Percentiles rank a stretch among this genome's conserved stretches.
Evolutionary conservation across 2,113 vertebrate species (phyloP).

Genomic region (Poecilia latipinna): DNA sequence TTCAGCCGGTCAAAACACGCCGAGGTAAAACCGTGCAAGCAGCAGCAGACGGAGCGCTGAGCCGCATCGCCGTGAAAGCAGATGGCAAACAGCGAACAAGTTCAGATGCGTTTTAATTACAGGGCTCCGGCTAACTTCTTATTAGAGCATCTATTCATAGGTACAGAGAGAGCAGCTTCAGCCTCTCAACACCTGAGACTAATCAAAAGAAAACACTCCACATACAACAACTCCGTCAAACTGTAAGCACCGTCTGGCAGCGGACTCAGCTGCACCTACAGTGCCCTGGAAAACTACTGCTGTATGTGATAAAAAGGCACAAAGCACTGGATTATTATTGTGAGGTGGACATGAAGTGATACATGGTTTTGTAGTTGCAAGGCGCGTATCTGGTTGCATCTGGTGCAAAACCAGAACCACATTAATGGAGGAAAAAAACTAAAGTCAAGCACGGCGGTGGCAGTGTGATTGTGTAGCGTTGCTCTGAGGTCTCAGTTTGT

Average conservation of each 20-base stretch:
- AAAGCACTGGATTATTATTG: neutral
- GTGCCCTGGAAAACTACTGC: neutral
- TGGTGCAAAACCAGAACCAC: too few relatives aligned
- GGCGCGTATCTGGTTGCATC: too few relatives aligned
- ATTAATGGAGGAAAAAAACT: too few relatives aligned
- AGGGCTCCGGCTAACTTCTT: neutral
- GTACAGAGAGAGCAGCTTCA: neutral
- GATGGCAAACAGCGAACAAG: slow-evolving; percentile 20
- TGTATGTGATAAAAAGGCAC: neutral
- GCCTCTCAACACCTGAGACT: slow-evolving; percentile 1
- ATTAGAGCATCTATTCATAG: slow-evolving; percentile 3
- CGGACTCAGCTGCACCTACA: neutral
- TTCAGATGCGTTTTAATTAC: slow-evolving; percentile 41
- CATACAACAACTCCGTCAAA: neutral
- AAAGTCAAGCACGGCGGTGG: too few relatives aligned
- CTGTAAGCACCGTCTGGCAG: neutral
- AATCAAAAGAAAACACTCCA: neutral
- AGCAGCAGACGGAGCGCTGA: slow-evolving; percentile 22
- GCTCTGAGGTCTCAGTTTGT: too few relatives aligned
- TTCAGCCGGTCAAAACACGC: slow-evolving; percentile 29
- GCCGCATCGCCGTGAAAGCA: slow-evolving; percentile 16
- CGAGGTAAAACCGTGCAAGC: slow-evolving; percentile 9
- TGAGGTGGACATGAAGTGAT: neutral
- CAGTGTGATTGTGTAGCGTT: too few relatives aligned
- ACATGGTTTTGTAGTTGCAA: too few relatives aligned